These are phyloP conservation scores for Zoanthus solanderi DNA, from an alignment of 92 coral and sea anemone genomes.

Conservation along the genomic window DNA sequence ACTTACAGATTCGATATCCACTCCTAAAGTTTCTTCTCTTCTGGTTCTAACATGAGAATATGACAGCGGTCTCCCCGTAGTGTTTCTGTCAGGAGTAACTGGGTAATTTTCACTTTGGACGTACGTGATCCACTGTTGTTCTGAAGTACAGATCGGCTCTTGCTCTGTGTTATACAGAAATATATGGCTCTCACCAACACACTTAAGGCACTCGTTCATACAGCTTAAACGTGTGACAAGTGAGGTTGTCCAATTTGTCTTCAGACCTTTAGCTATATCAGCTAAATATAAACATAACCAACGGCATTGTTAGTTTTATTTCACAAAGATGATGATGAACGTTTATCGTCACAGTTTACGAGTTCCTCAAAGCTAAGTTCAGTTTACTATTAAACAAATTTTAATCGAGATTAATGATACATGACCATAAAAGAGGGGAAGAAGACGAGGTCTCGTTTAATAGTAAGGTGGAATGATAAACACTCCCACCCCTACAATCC, in stretches of 20 bases:
- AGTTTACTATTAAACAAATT: no score
- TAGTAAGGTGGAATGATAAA: no score
- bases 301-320: no score
- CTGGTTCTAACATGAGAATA: background rate
- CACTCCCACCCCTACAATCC: no score
- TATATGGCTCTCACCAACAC: conserved; percentile 38
- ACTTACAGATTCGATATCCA: background rate
- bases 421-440: no score
- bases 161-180: conserved; percentile 16
- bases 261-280: background rate
- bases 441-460: no score
- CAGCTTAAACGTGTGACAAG: background rate
- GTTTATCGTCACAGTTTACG: no score
- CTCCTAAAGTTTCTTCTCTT: background rate
- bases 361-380: no score
- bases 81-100: background rate
- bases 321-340: no score
- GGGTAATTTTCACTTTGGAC: background rate
- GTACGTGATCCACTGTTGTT: background rate
- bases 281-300: background rate
- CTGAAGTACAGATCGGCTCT: background rate
- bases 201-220: background rate
- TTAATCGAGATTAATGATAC: no score
- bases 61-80: background rate
- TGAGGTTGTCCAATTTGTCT: background rate